These are phyloP conservation scores for Folsomia manolachei DNA, from an alignment of 2,888 invertebrate genomes.

Conservation along the genomic window DNA sequence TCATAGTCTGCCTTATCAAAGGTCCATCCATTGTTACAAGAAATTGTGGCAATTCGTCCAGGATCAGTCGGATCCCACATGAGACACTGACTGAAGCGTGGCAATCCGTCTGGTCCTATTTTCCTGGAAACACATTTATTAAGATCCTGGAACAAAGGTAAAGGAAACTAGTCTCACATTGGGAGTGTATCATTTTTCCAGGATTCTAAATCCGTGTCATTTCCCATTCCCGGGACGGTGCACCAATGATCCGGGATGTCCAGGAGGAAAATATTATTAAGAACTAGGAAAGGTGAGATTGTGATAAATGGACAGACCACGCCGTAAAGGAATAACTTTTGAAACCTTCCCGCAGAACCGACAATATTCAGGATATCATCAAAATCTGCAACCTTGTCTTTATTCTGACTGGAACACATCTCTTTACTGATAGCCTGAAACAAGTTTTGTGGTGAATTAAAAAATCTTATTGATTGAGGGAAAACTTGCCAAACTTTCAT, in stretches of 20 bases:
- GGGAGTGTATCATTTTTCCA: not conserved
- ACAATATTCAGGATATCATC: slow-evolving; percentile 59
- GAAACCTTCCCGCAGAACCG: slow-evolving; percentile 60
- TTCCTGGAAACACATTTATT: slow-evolving; percentile 25
- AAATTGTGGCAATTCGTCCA: slow-evolving; percentile 33
- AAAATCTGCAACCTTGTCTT: slow-evolving; percentile 56
- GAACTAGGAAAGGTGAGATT: slow-evolving; percentile 57
- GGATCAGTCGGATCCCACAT: slow-evolving; percentile 32
- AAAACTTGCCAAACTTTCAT: not conserved
- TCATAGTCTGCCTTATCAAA: slow-evolving; percentile 44
- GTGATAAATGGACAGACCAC: slow-evolving; percentile 55
- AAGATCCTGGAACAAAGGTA: too few relatives aligned
- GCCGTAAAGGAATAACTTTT: slow-evolving; percentile 58
- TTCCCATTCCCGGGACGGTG: slow-evolving; percentile 58
- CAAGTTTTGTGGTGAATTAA: not conserved
- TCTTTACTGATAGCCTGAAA: not conserved
- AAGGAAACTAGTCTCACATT: too few relatives aligned
- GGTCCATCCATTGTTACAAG: slow-evolving; percentile 41
- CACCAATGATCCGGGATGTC: slow-evolving; percentile 63
- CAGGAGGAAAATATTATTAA: slow-evolving; percentile 60
- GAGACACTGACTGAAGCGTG: slow-evolving; percentile 32
- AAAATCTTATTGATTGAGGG: not conserved
- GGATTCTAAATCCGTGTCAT: slow-evolving; percentile 56
- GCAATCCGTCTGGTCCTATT: slow-evolving; percentile 33
- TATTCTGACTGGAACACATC: not conserved